Conservation (phyloP, 2,797 vertebrate genomes). For the Channa striata region DNA sequence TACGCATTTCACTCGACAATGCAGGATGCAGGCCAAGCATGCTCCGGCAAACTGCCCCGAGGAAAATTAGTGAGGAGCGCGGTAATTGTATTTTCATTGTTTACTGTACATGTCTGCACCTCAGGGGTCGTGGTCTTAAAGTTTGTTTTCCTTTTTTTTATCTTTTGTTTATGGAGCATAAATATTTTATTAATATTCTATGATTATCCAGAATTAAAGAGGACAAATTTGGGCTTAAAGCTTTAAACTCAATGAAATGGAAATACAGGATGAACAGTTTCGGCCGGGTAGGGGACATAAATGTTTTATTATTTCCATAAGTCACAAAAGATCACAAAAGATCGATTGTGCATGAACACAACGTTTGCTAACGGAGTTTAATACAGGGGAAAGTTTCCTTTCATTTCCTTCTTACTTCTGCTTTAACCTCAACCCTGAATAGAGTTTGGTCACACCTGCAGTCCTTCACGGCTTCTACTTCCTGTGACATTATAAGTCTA, state of each 20-base stretch:
- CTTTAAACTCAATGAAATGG: slow-evolving; percentile 47
- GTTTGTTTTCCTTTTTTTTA: slow-evolving; percentile 47
- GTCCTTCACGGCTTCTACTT: slow-evolving; percentile 10
- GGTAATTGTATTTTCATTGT: slow-evolving; percentile 75
- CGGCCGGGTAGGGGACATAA: slow-evolving; percentile 36
- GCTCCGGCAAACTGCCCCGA: slow-evolving; percentile 60
- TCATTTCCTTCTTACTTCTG: neutral
- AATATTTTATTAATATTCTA: slow-evolving; percentile 80
- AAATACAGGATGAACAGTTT: slow-evolving; percentile 52
- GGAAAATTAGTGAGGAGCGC: slow-evolving; percentile 58
- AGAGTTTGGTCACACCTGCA: slow-evolving; percentile 18
- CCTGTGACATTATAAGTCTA: neutral
- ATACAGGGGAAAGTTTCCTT: neutral
- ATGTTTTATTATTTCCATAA: slow-evolving; percentile 45
- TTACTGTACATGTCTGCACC: slow-evolving; percentile 68
- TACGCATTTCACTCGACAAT: slow-evolving; percentile 65
- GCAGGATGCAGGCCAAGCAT: slow-evolving; percentile 56
- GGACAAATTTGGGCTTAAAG: slow-evolving; percentile 51
- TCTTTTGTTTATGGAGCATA: slow-evolving; percentile 72
- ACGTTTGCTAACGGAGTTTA: neutral
- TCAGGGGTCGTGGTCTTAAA: slow-evolving; percentile 45
- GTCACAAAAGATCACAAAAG: slow-evolving; percentile 12
- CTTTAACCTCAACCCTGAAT: slow-evolving; percentile 7
- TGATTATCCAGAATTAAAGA: slow-evolving; percentile 66
- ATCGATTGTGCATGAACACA: neutral